Base-by-base conservation (phyloP, 2,888 invertebrate species). In the Thera britannica region DNA sequence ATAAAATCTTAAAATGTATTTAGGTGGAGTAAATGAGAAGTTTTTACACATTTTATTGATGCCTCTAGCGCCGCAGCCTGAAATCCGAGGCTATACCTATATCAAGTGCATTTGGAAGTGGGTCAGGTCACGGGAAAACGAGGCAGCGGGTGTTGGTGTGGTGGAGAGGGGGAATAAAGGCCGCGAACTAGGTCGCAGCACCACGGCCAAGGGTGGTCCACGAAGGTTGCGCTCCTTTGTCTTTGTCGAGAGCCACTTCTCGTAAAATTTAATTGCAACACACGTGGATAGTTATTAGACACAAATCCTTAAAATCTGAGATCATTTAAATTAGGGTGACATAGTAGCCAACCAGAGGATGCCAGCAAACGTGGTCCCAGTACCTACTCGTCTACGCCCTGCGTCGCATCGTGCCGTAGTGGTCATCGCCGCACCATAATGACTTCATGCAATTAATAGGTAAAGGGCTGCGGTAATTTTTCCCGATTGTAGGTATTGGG, bases 141-240 rank as follows among this genome's bases (percentile, higher is more conserved):
- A 77, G 79, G 80, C 75, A 75, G 79, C 72, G 73, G 73, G 75
- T 78, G 65, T 74, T 69, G 68, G 73, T 68, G 71, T 69, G 68
- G 73, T 68, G 71, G 63, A 72, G 71, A 75, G 75, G 76, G 73
- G 73, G 73, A 76, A 72, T 76, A 71, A 78, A 82, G 80, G 79
- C 77, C 77, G 79, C 79, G 80, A 92, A 86, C 87, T 91, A 85
- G 90, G 92, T 91, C 91, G 82, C 83, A 88, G 78, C 82, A 88
- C 90, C 92, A 93, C 90, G 92, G 92, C 92, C 92, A 93, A 93
- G 92, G 92, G 91, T 92, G 90, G 84, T 83, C 82, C 77, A 78
- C 87, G 89, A 92, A 92, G 92, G 91, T 93, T 92, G 90, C 77
- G 77, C 76, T 83, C 79, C 83, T 89, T 88, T 89, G 86, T 89